These are phyloP conservation scores for Caenorhabditis macrosperma DNA, from an alignment of 2,888 invertebrate species.

Conservation along the genomic window DNA sequence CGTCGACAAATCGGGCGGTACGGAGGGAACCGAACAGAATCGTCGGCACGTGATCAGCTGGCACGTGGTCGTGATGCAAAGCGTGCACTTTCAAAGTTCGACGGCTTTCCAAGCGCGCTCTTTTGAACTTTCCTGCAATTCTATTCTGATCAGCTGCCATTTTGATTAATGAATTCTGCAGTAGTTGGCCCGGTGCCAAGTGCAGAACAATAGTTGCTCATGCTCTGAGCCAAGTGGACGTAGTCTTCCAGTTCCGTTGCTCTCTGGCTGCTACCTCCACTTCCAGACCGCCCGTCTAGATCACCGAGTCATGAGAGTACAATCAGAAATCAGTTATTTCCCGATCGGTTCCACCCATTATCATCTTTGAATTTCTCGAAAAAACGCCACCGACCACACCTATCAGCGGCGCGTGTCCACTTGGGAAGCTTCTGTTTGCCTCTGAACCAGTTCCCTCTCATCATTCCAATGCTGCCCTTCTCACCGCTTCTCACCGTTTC, in stretches of 20 bases:
- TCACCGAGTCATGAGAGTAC: no score
- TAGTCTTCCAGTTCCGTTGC: no score
- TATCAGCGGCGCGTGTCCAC: neutral
- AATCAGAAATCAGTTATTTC: no score
- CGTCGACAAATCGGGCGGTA: neutral
- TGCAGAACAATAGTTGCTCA: neutral
- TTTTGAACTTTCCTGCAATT: neutral
- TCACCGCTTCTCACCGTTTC: constrained; percentile 7
- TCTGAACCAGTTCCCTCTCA: neutral
- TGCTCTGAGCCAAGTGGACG: no score
- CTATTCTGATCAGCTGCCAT: no score
- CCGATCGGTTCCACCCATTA: constrained; percentile 5
- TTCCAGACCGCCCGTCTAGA: no score
- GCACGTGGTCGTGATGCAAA: neutral
- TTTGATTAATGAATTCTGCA: neutral
- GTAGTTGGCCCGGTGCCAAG: neutral
- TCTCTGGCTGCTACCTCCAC: no score
- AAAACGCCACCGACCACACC: constrained; percentile 13
- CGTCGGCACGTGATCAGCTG: neutral
- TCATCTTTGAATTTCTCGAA: constrained; percentile 5
- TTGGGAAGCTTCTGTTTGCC: constrained; percentile 1
- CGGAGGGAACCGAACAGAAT: neutral
- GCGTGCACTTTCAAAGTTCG: neutral
- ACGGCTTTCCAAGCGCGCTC: neutral
- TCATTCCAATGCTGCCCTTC: neutral